Conservation (phyloP, 2,797 vertebrate genomes). For the Calcarius lapponicus region DNA sequence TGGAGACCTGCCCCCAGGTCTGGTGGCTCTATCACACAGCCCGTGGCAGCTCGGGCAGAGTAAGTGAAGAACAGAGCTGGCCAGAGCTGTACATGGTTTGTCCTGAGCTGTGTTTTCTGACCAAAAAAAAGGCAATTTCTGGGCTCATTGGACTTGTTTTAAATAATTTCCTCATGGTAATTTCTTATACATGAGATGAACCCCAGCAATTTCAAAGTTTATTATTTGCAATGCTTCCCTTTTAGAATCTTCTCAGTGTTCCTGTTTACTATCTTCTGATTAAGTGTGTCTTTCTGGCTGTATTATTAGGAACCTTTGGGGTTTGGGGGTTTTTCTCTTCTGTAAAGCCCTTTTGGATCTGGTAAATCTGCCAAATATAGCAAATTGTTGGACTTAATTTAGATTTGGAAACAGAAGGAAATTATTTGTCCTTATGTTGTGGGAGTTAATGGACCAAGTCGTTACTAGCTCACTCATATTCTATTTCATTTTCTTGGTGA, state of each 20-base stretch:
- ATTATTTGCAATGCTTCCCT: neutral
- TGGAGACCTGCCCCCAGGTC: neutral
- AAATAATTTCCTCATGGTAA: neutral
- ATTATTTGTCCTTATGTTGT: neutral
- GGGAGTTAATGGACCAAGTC: neutral
- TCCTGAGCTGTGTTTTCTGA: neutral
- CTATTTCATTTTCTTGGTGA: neutral
- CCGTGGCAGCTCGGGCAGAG: neutral
- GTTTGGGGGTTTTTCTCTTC: neutral
- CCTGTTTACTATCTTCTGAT: neutral
- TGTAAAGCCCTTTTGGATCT: neutral
- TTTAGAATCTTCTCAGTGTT: neutral
- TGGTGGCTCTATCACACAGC: neutral
- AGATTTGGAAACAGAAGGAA: neutral
- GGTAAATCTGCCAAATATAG: neutral
- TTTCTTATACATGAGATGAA: neutral
- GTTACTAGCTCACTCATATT: neutral
- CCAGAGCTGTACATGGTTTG: neutral
- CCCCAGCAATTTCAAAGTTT: neutral
- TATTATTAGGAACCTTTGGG: neutral
- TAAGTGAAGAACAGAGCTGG: neutral
- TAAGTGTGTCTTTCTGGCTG: neutral
- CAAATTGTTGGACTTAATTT: neutral
- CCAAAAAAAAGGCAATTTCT: neutral
- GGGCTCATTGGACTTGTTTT: neutral